These are phyloP conservation scores for Odontesthes bonariensis DNA, from an alignment of 2,113 vertebrate genomes.

Conservation along the genomic window DNA sequence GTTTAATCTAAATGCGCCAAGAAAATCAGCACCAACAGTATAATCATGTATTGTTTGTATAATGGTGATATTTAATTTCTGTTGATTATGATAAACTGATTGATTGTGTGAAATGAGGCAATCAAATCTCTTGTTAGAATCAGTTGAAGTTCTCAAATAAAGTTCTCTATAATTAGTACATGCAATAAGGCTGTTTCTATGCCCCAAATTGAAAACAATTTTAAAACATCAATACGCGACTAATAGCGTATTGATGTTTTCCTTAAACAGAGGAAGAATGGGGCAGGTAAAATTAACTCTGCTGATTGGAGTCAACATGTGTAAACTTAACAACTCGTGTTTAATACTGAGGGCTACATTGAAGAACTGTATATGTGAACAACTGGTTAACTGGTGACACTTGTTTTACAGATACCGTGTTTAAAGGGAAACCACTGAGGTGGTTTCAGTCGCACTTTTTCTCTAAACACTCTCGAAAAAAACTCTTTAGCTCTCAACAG, in stretches of 20 bases:
- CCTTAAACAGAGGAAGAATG: background rate
- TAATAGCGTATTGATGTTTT: background rate
- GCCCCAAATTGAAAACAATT: background rate
- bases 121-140: conserved; percentile 12
- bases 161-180: background rate
- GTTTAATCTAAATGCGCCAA: too few relatives aligned
- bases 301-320: background rate
- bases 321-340: background rate
- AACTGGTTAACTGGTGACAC: too few relatives aligned
- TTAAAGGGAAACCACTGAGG: too few relatives aligned
- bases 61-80: too few relatives aligned
- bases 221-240: background rate
- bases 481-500: too few relatives aligned
- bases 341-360: too few relatives aligned
- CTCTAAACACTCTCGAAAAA: too few relatives aligned
- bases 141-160: background rate
- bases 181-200: background rate
- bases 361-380: too few relatives aligned
- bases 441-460: too few relatives aligned
- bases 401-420: too few relatives aligned
- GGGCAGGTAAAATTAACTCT: background rate
- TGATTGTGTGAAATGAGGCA: background rate
- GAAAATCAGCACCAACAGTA: too few relatives aligned
- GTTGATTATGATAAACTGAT: background rate
- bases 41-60: too few relatives aligned